Evolutionary conservation across 2,797 vertebrate genomes (phyloP).

Genomic region (Halcyon smyrnensis): DNA sequence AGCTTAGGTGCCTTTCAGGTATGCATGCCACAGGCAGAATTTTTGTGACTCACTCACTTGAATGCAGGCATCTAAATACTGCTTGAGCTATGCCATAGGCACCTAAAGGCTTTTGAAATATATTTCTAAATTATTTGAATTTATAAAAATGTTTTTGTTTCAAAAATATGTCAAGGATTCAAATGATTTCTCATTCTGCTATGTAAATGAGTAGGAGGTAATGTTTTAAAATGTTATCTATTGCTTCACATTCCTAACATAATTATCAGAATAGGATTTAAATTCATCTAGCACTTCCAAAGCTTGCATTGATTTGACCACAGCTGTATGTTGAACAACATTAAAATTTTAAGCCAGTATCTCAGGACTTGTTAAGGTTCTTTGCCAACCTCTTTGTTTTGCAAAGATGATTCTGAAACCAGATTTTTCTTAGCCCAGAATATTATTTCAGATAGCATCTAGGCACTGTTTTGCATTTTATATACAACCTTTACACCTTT

Average conservation of each 20-base stretch:
- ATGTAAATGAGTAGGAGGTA: background rate
- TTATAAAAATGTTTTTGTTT: background rate
- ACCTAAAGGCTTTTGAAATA: constrained; percentile 5
- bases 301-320: background rate
- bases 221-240: background rate
- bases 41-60: constrained; percentile 39
- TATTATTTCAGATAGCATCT: background rate
- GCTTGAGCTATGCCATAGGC: background rate
- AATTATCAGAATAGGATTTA: background rate
- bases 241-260: background rate
- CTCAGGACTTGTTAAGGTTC: background rate
- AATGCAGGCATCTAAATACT: constrained; percentile 7
- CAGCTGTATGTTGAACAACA: background rate
- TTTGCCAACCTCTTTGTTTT: background rate
- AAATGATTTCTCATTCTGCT: background rate
- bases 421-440: background rate
- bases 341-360: background rate
- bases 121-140: background rate
- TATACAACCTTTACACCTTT: background rate
- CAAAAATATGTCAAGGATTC: constrained; percentile 21
- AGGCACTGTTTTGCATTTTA: background rate
- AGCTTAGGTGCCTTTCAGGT: constrained; percentile 60
- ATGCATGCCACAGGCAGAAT: constrained; percentile 48
- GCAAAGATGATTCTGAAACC: background rate
- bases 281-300: background rate